Conservation (phyloP, 2,113 vertebrate genomes). For the Morphnarchus princeps region DNA sequence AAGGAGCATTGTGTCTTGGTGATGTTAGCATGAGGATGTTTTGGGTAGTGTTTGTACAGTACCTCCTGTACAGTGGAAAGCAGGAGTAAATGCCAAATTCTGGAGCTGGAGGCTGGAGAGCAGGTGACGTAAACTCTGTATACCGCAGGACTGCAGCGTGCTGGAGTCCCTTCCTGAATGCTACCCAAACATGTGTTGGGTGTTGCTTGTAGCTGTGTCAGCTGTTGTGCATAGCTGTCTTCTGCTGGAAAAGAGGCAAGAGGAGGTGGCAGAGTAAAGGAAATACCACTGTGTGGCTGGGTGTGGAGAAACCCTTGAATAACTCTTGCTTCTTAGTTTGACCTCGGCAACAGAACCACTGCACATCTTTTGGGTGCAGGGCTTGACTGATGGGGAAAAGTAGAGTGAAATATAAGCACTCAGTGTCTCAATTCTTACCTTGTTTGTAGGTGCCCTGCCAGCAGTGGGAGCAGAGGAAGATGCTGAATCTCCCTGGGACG, state of each 20-base stretch:
- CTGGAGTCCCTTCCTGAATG: not conserved
- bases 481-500: constrained; percentile 83
- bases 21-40: not conserved
- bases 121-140: not conserved
- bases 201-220: not conserved
- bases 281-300: not conserved
- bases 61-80: not conserved
- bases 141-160: not conserved
- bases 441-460: constrained; percentile 73
- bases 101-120: not conserved
- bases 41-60: not conserved
- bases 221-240: not conserved
- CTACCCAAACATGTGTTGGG: rapidly evolving
- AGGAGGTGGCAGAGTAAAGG: not conserved
- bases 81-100: not conserved
- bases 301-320: not conserved
- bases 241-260: not conserved
- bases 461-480: constrained; percentile 76
- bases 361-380: not conserved
- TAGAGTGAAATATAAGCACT: not conserved
- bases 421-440: not conserved
- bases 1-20: not conserved
- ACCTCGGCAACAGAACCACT: not conserved
- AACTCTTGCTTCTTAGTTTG: not conserved
- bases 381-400: not conserved